phyloP scores from a whole-genome alignment of 2,797 vertebrate species.

The Ispidina lecontei region DNA sequence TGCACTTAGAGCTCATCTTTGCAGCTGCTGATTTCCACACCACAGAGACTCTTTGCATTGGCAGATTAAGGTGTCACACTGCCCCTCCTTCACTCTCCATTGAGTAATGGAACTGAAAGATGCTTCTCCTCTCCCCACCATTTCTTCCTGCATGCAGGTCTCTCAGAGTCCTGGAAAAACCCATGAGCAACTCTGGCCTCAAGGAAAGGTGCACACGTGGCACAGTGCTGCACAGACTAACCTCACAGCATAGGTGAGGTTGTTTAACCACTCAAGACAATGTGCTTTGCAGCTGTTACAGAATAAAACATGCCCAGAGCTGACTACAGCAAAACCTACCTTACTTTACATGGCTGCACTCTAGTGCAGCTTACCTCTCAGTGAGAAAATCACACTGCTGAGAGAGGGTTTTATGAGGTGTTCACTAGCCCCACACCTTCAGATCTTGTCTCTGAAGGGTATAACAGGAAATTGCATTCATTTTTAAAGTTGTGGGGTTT shows the following conservation, averaged over 20 bases:
- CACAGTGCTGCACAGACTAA: accelerated
- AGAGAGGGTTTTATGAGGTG: not conserved
- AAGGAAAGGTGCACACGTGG: not conserved
- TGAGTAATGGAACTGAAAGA: not conserved
- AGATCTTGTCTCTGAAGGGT: not conserved
- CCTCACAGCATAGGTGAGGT: accelerated
- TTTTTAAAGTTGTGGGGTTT: accelerated
- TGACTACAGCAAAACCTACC: not conserved
- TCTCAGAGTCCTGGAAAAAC: not conserved
- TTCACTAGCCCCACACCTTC: not conserved
- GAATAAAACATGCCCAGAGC: not conserved
- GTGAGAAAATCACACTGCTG: not conserved
- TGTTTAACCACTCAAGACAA: not conserved
- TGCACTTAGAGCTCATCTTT: not conserved
- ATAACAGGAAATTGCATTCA: not conserved
- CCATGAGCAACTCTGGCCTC: not conserved
- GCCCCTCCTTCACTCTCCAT: not conserved
- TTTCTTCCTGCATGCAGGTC: not conserved
- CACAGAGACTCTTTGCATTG: not conserved
- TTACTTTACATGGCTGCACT: not conserved
- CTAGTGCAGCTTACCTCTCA: not conserved
- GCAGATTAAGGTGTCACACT: not conserved
- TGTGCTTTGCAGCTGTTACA: not conserved
- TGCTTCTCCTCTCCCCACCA: not conserved
- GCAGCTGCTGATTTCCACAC: not conserved